Percentiles rank a stretch among this genome's conserved stretches.
These are phyloP conservation scores for Parnassius orleans DNA, from an alignment of 2,888 invertebrate species.

Conservation along the genomic window DNA sequence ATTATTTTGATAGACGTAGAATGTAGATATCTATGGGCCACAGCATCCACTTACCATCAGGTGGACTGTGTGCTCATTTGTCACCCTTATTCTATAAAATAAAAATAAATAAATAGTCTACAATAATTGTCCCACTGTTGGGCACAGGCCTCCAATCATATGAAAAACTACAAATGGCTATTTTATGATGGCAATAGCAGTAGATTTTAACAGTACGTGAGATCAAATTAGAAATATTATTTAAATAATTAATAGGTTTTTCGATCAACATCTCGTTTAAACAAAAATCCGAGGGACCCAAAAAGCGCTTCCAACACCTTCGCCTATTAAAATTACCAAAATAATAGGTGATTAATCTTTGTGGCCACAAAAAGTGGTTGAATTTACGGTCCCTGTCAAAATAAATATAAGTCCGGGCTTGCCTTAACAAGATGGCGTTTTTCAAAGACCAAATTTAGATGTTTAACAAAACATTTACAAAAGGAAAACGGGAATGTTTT, in stretches of 20 bases:
- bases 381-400: conserved; percentile 70
- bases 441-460: conserved; percentile 70
- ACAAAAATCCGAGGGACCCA: conserved; percentile 24
- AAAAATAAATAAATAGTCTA: too few relatives aligned
- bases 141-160: too few relatives aligned
- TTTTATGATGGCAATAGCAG: too few relatives aligned
- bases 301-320: conserved; percentile 51
- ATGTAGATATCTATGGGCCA: too few relatives aligned
- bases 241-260: neutral
- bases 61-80: too few relatives aligned
- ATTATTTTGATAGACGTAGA: too few relatives aligned
- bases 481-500: conserved; percentile 44
- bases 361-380: conserved; percentile 53
- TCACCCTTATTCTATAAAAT: too few relatives aligned
- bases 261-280: neutral
- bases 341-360: conserved; percentile 76
- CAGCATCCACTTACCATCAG: too few relatives aligned
- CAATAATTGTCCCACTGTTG: too few relatives aligned
- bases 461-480: conserved; percentile 74
- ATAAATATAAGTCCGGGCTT: conserved; percentile 62
- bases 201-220: too few relatives aligned
- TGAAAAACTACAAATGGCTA: too few relatives aligned
- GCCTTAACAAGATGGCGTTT: conserved; percentile 51
- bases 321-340: conserved; percentile 71
- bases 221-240: neutral